Base-by-base conservation (phyloP, 2,888 invertebrate genomes). In the Caenorhabditis japonica region DNA sequence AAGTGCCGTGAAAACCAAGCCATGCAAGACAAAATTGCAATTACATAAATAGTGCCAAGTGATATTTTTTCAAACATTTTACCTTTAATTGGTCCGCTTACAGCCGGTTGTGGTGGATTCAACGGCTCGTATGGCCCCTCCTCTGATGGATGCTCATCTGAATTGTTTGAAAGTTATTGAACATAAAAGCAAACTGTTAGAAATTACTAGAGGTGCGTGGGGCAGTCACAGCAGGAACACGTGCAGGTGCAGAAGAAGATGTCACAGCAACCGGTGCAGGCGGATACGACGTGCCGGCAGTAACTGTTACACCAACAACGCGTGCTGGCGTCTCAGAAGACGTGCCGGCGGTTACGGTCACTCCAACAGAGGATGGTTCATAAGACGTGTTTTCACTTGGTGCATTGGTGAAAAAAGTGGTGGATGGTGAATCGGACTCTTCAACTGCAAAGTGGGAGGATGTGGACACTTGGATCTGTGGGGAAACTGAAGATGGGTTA, bases 401-500 rank as follows among this genome's bases (percentile, higher is more conserved):
- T 38, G 21, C 46, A n/a, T n/a, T n/a, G n/a, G n/a, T n/a, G n/a
- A n/a, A n/a, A n/a, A n/a, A n/a, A n/a, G n/a, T n/a, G n/a, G n/a
- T n/a, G 25, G 17, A 15, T 8, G 62, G 47, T 39, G 55, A 36
- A 34, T 47, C 53, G 25, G 64, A 44, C 27, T 56, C 49, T 23
- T 56, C 39, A 30, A 66, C 66, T 66, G 66, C 34, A 66, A 66
- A 27, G 43, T 56, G 43, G 2, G 56, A 56, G 15, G 68, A 44
- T 59, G 52, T 36, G 51, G 59, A 39, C 46, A 68, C 59, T 46
- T 52, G 41, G 19, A 53, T n/a, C 33, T 33, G 41, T 51, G 39
- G 52, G 19, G 13, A 39, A 68, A 68, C 59, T 51, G 56, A 66
- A 52, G 68, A 53, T 33, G 68, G 56, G 44, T 68, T 68, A 68